phyloP scores from a whole-genome alignment of 2,888 invertebrate species.

The Phaonia tiefii region DNA sequence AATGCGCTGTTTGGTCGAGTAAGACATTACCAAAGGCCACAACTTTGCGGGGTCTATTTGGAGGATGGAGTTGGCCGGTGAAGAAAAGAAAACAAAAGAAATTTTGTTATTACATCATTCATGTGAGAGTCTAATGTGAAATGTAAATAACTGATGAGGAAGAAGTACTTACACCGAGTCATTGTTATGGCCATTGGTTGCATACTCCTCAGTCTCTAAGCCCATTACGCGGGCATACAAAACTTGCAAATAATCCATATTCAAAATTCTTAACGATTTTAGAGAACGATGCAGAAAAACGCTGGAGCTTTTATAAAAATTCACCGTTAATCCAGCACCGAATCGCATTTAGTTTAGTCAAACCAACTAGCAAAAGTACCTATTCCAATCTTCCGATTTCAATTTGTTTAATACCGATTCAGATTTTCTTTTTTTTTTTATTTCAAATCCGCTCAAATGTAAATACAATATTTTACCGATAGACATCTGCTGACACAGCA shows the following conservation, averaged over 20 bases:
- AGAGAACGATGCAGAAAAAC: background rate
- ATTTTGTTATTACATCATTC: conserved; percentile 53
- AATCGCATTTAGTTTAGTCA: conserved; percentile 41
- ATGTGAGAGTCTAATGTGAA: background rate
- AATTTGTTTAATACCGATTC: conserved; percentile 3
- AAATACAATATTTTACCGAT: too few species aligned
- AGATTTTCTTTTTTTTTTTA: background rate
- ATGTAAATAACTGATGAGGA: background rate
- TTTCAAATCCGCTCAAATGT: background rate
- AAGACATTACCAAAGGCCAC: conserved; percentile 79
- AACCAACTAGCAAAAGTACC: background rate
- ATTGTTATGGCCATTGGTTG: background rate
- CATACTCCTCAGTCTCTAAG: conserved; percentile 1
- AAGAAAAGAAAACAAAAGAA: background rate
- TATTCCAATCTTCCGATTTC: background rate
- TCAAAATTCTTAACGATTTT: conserved; percentile 8
- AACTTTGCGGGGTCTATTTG: conserved; percentile 74
- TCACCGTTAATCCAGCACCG: conserved; percentile 14
- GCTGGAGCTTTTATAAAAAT: conserved; percentile 9
- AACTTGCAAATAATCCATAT: conserved; percentile 60
- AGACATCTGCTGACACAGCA: conserved; percentile 1
- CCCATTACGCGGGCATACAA: conserved; percentile 56
- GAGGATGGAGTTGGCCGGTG: background rate
- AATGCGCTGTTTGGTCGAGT: conserved; percentile 75
- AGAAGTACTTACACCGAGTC: conserved; percentile 54